Evolutionary conservation across 2,888 invertebrate genomes (phyloP), one percentile per base, ranked within the genome.

Genomic region (Acrobasis repandana): DNA sequence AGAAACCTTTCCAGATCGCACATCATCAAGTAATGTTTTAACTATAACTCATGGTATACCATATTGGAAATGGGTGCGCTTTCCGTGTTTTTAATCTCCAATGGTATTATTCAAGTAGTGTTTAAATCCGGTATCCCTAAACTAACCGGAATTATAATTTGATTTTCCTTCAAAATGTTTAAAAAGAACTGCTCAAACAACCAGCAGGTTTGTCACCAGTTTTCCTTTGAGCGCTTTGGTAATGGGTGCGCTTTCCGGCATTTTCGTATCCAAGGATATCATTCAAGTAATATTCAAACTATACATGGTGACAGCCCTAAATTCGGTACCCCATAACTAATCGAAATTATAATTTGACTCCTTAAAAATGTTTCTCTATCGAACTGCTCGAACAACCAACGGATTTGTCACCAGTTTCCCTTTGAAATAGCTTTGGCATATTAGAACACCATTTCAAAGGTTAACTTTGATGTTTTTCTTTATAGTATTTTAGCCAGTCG

Each of bases 401-500:
- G 15, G 9, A 56, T 56, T 56, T 28, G 56, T 43, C 46, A 43
- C 56, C 43, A 56, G 56, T 10, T 48, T 48, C 47, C 10, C 57
- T 57, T 33, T 57, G 57, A 34, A 57, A 34, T 28, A 6, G 48
- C 10, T 28, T 47, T 57, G 28, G 47, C 15, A 48, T 57, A 48
- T 56, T 47, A 48, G 5, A 34, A 2, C 57, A 34, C 0, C 16
- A 8, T 16, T 36, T 57, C 15, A 47, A 11, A 20, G 20, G 4
- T 20, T 2, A 20, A 33, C 57, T 57, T 57, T 57, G 57, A 57
- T 57, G 57, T 57, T 28, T 52, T 11, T 11, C 6, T 48, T 48
- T 48, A 43, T 20, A 28, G 28, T 43, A 1, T 10, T 38, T 38
- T 36, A 36, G 34, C 4, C 6, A 6, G 4, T 9, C 34, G 34